Conservation (phyloP, 2,113 vertebrate genomes). For the Cyphomyrus plagiostoma region DNA sequence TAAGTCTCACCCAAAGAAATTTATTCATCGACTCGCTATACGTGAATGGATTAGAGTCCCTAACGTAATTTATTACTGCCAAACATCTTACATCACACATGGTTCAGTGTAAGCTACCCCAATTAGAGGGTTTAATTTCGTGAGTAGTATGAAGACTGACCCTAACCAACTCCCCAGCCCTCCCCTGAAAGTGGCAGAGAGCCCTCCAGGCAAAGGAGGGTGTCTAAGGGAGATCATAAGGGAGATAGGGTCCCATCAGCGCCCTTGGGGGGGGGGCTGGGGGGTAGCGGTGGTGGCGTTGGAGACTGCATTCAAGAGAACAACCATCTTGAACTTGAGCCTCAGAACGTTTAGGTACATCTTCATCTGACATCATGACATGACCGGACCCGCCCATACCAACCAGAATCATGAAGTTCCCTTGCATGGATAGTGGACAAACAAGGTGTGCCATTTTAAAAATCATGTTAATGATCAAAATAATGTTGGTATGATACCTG, state of each 20-base stretch:
- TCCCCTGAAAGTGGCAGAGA: not conserved
- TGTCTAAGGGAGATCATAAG: not conserved
- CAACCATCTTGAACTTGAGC: not conserved
- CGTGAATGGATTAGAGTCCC: not conserved
- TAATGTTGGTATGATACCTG: not conserved
- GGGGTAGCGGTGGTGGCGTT: too few relatives aligned
- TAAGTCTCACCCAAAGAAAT: not conserved
- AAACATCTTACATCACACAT: not conserved
- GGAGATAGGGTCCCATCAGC: not conserved
- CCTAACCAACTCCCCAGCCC: not conserved
- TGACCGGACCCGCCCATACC: not conserved
- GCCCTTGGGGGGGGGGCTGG: not conserved
- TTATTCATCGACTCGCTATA: not conserved
- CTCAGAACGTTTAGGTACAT: not conserved
- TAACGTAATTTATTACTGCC: not conserved
- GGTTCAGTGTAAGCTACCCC: not conserved
- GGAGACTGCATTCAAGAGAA: not conserved
- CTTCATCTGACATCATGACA: not conserved
- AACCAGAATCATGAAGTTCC: not conserved
- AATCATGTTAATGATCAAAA: not conserved
- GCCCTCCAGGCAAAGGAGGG: not conserved
- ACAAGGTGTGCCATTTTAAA: not conserved
- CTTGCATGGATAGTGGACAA: not conserved
- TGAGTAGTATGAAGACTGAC: not conserved
- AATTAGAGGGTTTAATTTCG: not conserved